Conservation (phyloP, 92 coral and sea anemone species). For the Hydrozoanthus gracilis region DNA sequence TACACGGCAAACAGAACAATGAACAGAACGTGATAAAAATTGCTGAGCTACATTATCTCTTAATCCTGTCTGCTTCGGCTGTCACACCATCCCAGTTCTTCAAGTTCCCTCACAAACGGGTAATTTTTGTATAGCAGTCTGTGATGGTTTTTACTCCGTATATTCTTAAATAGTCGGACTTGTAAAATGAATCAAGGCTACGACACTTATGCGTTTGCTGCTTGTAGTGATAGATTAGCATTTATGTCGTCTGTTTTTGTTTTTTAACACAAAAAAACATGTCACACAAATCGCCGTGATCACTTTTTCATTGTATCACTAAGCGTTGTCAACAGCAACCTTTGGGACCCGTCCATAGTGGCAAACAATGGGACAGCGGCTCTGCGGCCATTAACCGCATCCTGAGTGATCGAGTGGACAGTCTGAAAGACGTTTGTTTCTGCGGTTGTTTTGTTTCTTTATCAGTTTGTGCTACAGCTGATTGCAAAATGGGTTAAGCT, state of each 20-base stretch:
- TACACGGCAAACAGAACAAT: no score
- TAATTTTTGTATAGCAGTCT: no score
- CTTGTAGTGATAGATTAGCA: no score
- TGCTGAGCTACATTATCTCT: no score
- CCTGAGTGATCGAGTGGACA: background rate
- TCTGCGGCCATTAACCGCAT: background rate
- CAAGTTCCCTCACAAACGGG: no score
- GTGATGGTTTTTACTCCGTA: no score
- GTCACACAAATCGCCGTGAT: background rate
- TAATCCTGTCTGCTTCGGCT: no score
- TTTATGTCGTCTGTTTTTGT: background rate
- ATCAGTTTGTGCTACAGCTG: background rate
- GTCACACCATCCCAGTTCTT: no score
- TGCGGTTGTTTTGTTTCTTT: background rate
- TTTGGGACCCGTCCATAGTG: background rate
- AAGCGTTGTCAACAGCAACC: background rate
- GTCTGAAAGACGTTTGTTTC: background rate
- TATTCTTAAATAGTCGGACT: no score
- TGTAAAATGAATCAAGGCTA: no score
- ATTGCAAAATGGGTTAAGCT: slow-evolving; percentile 33
- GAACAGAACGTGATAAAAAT: no score
- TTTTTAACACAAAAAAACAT: background rate
- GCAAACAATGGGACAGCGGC: background rate
- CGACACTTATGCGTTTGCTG: no score
- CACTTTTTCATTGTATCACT: background rate